Conservation (phyloP, 2,797 vertebrate species). For the Lindbergichthys nudifrons region DNA sequence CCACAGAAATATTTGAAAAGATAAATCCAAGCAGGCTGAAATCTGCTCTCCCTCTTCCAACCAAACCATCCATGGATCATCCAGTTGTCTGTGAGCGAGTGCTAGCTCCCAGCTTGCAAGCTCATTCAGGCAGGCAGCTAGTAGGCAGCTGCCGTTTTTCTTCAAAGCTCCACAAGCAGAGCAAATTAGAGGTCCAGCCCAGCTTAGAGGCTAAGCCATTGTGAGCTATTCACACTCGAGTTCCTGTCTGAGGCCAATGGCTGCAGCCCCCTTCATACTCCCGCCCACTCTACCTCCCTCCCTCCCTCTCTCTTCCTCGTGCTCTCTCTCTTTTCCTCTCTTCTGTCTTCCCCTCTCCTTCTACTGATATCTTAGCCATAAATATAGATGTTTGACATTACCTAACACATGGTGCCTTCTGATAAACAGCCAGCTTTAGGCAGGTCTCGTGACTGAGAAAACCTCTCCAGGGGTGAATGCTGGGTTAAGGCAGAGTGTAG, state of each 20-base stretch:
- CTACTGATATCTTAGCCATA: slow-evolving; percentile 73
- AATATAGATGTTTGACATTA: slow-evolving; percentile 77
- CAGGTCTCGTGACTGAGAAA: slow-evolving; percentile 79
- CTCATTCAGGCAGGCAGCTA: slow-evolving; percentile 74
- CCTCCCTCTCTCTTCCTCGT: slow-evolving; percentile 32
- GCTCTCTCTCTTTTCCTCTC: slow-evolving; percentile 37
- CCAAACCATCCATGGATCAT: slow-evolving; percentile 78
- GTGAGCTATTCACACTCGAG: slow-evolving; percentile 87
- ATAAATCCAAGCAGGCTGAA: slow-evolving; percentile 68
- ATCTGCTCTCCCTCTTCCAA: slow-evolving; percentile 51
- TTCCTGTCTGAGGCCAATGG: slow-evolving; percentile 81
- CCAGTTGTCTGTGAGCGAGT: slow-evolving; percentile 84
- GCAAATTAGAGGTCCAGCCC: slow-evolving; percentile 87
- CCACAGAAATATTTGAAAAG: slow-evolving; percentile 65
- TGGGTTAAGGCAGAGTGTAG: slow-evolving; percentile 45
- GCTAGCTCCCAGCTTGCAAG: slow-evolving; percentile 70
- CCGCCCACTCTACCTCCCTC: slow-evolving; percentile 80
- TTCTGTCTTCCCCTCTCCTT: slow-evolving; percentile 47
- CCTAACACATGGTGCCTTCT: slow-evolving; percentile 76
- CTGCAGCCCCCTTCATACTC: slow-evolving; percentile 79
- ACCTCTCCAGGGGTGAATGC: slow-evolving; percentile 61
- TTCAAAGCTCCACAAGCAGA: slow-evolving; percentile 89
- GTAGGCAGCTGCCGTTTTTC: slow-evolving; percentile 90
- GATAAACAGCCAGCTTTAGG: slow-evolving; percentile 81
- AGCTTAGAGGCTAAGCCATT: slow-evolving; percentile 86